Conservation (phyloP, 2,888 invertebrate genomes). For the Alviniconcha strummeri region DNA sequence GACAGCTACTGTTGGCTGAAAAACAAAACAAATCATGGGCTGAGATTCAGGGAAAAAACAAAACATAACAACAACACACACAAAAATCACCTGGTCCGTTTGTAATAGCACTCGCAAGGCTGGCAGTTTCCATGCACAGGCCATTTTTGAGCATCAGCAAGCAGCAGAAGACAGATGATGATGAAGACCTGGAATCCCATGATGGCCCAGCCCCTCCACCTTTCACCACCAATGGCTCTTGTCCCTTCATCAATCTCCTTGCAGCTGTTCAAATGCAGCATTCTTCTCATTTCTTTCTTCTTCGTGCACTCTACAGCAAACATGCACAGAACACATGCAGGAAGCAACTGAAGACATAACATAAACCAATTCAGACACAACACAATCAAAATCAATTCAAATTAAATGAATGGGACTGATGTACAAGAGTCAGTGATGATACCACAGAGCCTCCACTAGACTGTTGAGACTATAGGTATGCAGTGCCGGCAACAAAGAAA, state of each 20-base stretch:
- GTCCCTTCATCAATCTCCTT: not conserved
- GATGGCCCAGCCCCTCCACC: conserved; percentile 14
- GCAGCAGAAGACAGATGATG: conserved; percentile 17
- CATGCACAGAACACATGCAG: conserved; percentile 2
- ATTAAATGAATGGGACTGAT: not conserved
- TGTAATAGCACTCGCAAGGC: conserved; percentile 34
- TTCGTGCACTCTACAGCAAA: conserved; percentile 19
- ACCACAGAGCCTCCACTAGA: too few relatives aligned
- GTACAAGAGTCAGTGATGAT: too few relatives aligned
- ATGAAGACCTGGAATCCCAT: conserved; percentile 18
- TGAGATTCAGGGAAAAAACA: too few relatives aligned
- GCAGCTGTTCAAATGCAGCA: conserved; percentile 27
- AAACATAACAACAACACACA: not conserved
- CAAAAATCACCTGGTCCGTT: conserved; percentile 19
- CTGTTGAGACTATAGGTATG: too few relatives aligned
- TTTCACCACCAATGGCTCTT: not conserved
- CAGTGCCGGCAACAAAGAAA: too few relatives aligned
- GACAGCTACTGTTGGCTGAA: too few relatives aligned
- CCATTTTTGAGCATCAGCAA: conserved; percentile 33
- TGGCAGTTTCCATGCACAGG: conserved; percentile 34
- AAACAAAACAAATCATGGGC: too few relatives aligned
- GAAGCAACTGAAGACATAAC: too few relatives aligned
- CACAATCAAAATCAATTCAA: not conserved
- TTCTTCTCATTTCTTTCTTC: conserved; percentile 14
- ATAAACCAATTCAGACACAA: not conserved